Base-by-base conservation (phyloP, 2,888 invertebrate genomes). In the Diaprepes abbreviatus region DNA sequence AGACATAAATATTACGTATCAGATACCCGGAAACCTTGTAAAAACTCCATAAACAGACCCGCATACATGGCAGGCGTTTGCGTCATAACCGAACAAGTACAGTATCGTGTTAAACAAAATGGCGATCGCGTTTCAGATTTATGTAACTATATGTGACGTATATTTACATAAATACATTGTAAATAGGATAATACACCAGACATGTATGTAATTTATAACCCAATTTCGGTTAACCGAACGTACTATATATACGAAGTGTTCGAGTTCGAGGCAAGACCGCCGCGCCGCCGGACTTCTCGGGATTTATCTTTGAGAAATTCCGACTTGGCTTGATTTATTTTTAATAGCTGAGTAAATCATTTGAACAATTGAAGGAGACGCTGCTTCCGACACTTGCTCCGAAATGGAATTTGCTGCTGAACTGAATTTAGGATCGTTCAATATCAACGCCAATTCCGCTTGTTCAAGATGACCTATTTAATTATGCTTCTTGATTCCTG, bases 81-180 rank as follows among this genome's bases (percentile, higher is more conserved):
- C 21, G 21, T 21, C 43, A 43, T 43, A 19, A 10, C 43, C 21
- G n/a, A 43, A 2, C 19, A 43, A 43, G 43, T 21, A 40, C 40
- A 19, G n/a, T 43, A 50, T 16, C 28, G 21, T 50, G 48, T 24
- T 50, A 59, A 45, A 59, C 59, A 59, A 59, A 59, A 59, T 59
- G 59, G 59, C 59, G 45, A 59, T 45, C 31, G 28, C 28, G 28
- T 28, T 50, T 28, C 12, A 40, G 59, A 59, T 59, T 59, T 59
- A 59, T 50, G 45, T 2, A 17, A 17, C 24, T 43, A 43, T 19
- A 43, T 45, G 12, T 50, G 28, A 50, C 74, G 71, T 62, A 66
- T 76, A 77, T 76, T 77, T 76, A 74, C 76, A 76, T 77, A 76
- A 76, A 75, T 75, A 75, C 72, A 75, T 75, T 76, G 74, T 73